Evolutionary conservation across 2,113 vertebrate genomes (phyloP), one percentile per base, ranked within the genome.

Genomic region (Tachuris rubrigastra): DNA sequence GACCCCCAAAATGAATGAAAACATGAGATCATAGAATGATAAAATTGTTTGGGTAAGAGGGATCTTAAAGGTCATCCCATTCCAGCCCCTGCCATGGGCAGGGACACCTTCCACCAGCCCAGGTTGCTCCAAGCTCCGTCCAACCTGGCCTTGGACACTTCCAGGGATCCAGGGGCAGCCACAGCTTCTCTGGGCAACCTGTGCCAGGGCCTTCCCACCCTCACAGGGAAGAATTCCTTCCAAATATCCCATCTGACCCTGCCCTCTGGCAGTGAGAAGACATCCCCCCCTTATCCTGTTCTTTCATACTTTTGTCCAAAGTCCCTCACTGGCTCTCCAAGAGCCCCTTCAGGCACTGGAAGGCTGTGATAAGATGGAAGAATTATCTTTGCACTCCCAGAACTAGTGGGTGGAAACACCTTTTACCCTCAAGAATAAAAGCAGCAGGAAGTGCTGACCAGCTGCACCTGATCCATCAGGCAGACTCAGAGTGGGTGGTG

Each of bases 141-240:
- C 74, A 89, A 0, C 23, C 87, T 60, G 68, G 37, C 69, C 53
- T n/a, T 14, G 78, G 69, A 0, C 62, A 59, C 60, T 60, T 1
- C 60, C 68, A 74, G 60, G 44, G 52, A 39, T 37, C 37, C 72
- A 68, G 52, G 18, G 18, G 15, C 49, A 87, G 52, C 44, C 52
- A 0, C 37, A 67, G 46, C 24, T 25, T 0, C 24, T 53, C 53
- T 83, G 53, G 77, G 46, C 62, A 46, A 5, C 41, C 30, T 66
- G 30, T 46, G 42, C 5, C 44, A 58, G 3, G 0, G 0, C 9
- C 42, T 65, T 0, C 1, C 6, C 31, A 56, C 24, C 17, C 35
- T 58, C 8, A 0, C 11, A 73, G 50, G 2, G 1, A 63, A 1
- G 0, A 15, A 68, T 68, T 41, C 9, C 10, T 10, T 5, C 71